phyloP scores from a whole-genome alignment of 2,797 vertebrate genomes.

The Lepus oiostolus region DNA sequence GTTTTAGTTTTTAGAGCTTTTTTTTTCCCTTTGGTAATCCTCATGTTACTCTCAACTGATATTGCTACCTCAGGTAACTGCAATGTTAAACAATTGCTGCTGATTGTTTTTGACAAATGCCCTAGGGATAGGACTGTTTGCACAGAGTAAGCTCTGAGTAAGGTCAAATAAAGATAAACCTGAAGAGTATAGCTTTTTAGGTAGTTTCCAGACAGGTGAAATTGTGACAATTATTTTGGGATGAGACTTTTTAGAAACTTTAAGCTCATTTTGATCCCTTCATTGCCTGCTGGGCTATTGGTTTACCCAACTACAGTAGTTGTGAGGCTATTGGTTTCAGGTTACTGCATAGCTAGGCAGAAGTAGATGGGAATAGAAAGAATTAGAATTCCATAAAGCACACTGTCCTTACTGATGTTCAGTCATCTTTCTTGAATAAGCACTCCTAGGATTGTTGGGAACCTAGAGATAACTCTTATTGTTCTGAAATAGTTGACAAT shows the following conservation, averaged over 20 bases:
- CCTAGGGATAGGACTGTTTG: not conserved
- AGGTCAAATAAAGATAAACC: not conserved
- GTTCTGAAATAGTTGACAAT: not conserved
- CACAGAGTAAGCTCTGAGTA: not conserved
- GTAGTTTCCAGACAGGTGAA: not conserved
- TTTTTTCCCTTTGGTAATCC: not conserved
- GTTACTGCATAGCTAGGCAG: not conserved
- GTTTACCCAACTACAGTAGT: not conserved
- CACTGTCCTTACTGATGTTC: not conserved
- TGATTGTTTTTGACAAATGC: constrained; percentile 38
- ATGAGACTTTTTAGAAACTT: not conserved
- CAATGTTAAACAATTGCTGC: constrained; percentile 27
- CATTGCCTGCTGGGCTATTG: not conserved
- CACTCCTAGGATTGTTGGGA: not conserved
- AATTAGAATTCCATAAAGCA: not conserved
- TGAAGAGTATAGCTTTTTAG: not conserved
- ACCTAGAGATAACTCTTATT: not conserved
- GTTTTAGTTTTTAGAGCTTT: not conserved
- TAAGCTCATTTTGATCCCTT: not conserved
- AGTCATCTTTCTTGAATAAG: constrained; percentile 9
- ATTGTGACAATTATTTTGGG: not conserved
- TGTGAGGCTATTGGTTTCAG: not conserved
- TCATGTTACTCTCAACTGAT: not conserved
- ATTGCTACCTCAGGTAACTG: not conserved
- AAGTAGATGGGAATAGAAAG: not conserved